A percentile compares a stretch with the other conserved stretches of the same genome.
These are phyloP conservation scores for Micromesistius poutassou DNA, from an alignment of 2,797 vertebrate genomes.

Conservation along the genomic window DNA sequence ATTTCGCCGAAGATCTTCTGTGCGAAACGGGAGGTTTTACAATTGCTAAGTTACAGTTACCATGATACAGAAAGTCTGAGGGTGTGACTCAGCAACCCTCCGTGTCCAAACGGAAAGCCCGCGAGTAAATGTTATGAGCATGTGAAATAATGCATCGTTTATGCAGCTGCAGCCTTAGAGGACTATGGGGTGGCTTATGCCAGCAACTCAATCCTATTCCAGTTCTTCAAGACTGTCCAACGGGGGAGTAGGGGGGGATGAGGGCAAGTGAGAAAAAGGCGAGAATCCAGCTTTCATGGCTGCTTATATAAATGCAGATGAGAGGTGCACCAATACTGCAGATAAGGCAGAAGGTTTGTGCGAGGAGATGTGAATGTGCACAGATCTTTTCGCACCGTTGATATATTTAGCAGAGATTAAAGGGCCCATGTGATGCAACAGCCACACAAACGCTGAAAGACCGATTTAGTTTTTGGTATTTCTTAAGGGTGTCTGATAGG, in stretches of 20 bases:
- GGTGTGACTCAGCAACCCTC: slow-evolving; percentile 69
- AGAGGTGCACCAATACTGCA: slow-evolving; percentile 43
- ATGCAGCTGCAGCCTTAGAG: slow-evolving; percentile 66
- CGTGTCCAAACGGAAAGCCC: slow-evolving; percentile 56
- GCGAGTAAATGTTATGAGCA: slow-evolving; percentile 71
- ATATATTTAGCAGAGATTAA: slow-evolving; percentile 69
- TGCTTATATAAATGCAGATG: slow-evolving; percentile 69
- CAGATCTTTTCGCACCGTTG: slow-evolving; percentile 46
- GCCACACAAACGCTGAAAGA: slow-evolving; percentile 58
- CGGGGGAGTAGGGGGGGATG: too few relatives aligned
- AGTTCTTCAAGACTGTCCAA: slow-evolving; percentile 61
- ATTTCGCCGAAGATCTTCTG: slow-evolving; percentile 55
- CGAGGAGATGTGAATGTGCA: slow-evolving; percentile 48
- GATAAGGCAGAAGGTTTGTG: slow-evolving; percentile 54
- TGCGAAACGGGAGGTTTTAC: slow-evolving; percentile 45
- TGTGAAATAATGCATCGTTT: slow-evolving; percentile 72
- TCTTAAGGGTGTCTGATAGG: slow-evolving; percentile 21
- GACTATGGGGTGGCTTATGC: slow-evolving; percentile 55
- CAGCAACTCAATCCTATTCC: slow-evolving; percentile 64
- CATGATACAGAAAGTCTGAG: slow-evolving; percentile 61
- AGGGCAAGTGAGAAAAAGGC: slow-evolving; percentile 30
- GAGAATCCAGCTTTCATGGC: slow-evolving; percentile 58
- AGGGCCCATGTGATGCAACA: slow-evolving; percentile 59
- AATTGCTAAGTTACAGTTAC: slow-evolving; percentile 73
- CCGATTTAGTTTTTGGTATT: slow-evolving; percentile 30